Base-by-base conservation (phyloP, 2,113 vertebrate genomes). In the Menidia beryllina region DNA sequence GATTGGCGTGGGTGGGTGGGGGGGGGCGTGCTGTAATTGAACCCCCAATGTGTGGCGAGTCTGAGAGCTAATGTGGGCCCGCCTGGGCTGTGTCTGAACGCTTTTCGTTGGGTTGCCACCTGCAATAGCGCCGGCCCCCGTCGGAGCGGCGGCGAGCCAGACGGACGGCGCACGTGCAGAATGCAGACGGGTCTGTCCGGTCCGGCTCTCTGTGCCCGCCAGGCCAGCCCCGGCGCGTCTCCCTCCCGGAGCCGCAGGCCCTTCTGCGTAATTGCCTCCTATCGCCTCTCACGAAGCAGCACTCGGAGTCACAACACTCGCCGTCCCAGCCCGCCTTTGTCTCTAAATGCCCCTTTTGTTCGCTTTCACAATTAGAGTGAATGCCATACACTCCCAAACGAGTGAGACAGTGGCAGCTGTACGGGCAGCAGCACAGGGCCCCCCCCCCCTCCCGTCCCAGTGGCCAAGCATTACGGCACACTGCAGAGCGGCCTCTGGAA, bases 301-400 rank as follows among this genome's bases (percentile, higher is more conserved):
- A 61, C 68, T 88, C 72, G 71, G 78, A 87, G 39, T 79, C 64
- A 41, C 71, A 82, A 77, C 73, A 50, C 79, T 84, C 8, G 53
- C 67, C 7, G 61, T 88, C 79, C 69, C 45, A 61, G 61, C 52
- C 79, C 17, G 45, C 75, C 62, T 79, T 79, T 81, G 82, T 88
- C 67, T 82, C 64, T 79, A 83, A 88, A 87, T 81, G 69, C 58
- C 75, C 49, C 77, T 83, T 86, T 90, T 83, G 79, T 88, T 90
- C 66, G 54, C 63, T 45, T 59, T 78, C 81, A 83, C 82, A 86
- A 92, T 89, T 86, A 45, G 76, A 78, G 64, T 84, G 82, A 87
- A 86, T 62, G 53, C 71, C 52, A 51, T 69, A 63, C 79, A 45
- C 51, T 85, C 79, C 78, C 78, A 69, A 68, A 79, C 61, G 79